Percentiles rank a stretch among this genome's conserved stretches.
Evolutionary conservation across 2,113 vertebrate species (phyloP).

Genomic region (Elachura formosa): DNA sequence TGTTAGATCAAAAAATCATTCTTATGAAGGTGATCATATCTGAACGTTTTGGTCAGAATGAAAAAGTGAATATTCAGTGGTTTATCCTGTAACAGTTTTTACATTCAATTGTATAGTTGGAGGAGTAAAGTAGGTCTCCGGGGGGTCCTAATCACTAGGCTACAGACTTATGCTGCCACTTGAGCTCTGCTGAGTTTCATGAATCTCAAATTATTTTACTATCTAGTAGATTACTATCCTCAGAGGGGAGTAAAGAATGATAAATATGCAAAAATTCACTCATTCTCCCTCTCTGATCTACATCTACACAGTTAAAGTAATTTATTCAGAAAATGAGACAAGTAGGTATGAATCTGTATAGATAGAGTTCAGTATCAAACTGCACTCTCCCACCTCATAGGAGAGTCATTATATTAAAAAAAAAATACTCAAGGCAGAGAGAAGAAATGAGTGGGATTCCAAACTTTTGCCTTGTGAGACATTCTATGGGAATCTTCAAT

Average conservation of each 20-base stretch:
- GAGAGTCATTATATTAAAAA: background rate
- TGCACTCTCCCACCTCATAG: background rate
- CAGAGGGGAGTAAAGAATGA: slow-evolving; percentile 13
- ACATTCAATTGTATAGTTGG: background rate
- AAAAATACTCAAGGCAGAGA: background rate
- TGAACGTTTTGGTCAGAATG: background rate
- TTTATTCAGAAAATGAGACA: background rate
- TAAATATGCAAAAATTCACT: background rate
- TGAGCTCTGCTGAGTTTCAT: slow-evolving; percentile 19
- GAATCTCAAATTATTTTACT: slow-evolving; percentile 58
- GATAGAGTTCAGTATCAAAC: background rate
- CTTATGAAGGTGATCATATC: background rate
- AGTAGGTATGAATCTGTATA: background rate
- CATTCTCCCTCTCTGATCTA: background rate
- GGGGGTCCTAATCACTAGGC: slow-evolving; percentile 42
- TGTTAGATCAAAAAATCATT: background rate
- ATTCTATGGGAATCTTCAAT: background rate
- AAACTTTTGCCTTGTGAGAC: background rate
- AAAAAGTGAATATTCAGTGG: background rate
- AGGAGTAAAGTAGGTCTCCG: slow-evolving; percentile 37
- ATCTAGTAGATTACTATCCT: slow-evolving; percentile 42
- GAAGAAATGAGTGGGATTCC: background rate
- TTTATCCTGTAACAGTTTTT: background rate
- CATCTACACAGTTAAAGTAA: background rate
- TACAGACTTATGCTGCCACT: slow-evolving; percentile 21